These are phyloP conservation scores for Melierax canorus DNA, from an alignment of 2,113 vertebrate species.

Conservation along the genomic window DNA sequence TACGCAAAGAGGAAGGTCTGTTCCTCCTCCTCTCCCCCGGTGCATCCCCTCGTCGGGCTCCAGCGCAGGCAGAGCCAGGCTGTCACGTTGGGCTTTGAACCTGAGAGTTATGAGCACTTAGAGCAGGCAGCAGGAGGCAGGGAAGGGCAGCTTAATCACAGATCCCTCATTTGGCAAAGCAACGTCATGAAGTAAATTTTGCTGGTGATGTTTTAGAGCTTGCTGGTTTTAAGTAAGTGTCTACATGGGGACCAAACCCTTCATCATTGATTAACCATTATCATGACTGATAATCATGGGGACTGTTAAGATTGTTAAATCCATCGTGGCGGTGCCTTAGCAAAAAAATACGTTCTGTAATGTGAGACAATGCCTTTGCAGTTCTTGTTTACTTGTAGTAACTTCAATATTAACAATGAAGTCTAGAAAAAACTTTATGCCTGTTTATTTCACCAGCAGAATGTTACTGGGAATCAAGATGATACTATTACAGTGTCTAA, in stretches of 20 bases:
- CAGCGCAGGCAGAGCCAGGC: not conserved
- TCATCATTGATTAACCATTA: not conserved
- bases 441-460: not conserved
- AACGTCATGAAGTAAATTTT: not conserved
- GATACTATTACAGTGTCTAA: not conserved
- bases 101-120: accelerated
- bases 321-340: not conserved
- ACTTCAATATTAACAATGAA: not conserved
- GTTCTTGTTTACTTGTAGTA: not conserved
- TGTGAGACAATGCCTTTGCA: not conserved
- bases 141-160: not conserved
- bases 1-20: not conserved
- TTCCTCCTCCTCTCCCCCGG: not conserved
- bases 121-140: not conserved
- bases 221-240: not conserved
- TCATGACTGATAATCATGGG: not conserved
- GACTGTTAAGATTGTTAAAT: not conserved
- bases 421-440: not conserved
- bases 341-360: not conserved
- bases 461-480: not conserved
- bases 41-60: accelerated
- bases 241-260: not conserved
- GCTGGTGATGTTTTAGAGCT: not conserved
- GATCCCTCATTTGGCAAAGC: not conserved
- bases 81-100: not conserved